Percentiles rank a stretch among this genome's conserved stretches.
phyloP scores from a whole-genome alignment of 2,888 invertebrate species.

The Drosophila prolongata region DNA sequence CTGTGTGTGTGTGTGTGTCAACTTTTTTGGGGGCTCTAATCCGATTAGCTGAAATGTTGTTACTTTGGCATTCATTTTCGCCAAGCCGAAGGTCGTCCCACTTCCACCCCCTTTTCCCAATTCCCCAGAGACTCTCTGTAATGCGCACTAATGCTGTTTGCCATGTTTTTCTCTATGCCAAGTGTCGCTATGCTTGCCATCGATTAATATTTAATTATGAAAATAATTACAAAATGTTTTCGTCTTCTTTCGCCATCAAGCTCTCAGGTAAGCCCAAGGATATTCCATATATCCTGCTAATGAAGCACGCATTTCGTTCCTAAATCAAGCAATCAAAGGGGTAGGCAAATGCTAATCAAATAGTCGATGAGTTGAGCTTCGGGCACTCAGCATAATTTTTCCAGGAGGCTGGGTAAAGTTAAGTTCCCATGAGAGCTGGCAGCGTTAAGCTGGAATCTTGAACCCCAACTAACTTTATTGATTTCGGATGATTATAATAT shows the following conservation, averaged over 20 bases:
- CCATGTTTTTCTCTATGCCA: slow-evolving; percentile 46
- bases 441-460: not conserved
- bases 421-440: slow-evolving; percentile 4
- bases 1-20: slow-evolving; percentile 30
- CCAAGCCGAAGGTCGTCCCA: slow-evolving; percentile 58
- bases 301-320: slow-evolving; percentile 44
- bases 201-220: slow-evolving; percentile 71
- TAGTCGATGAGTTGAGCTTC: slow-evolving; percentile 55
- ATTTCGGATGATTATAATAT: not conserved
- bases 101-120: slow-evolving; percentile 14
- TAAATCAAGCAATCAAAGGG: slow-evolving; percentile 23
- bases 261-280: slow-evolving; percentile 18
- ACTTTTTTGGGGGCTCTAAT: slow-evolving; percentile 54
- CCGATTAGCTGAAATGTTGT: slow-evolving; percentile 76
- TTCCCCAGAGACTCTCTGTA: slow-evolving; percentile 71
- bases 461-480: not conserved
- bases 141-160: slow-evolving; percentile 81
- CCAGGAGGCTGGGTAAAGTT: not conserved
- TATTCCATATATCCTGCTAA: slow-evolving; percentile 30
- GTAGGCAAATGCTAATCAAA: slow-evolving; percentile 52
- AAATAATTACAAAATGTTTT: slow-evolving; percentile 62
- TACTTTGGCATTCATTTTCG: slow-evolving; percentile 65
- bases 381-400: slow-evolving; percentile 47
- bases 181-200: slow-evolving; percentile 66
- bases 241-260: slow-evolving; percentile 4